Evolutionary conservation across 2,797 vertebrate species (phyloP), one percentile per base, ranked within the genome.

Genomic region (Phrynocephalus vlangalii): DNA sequence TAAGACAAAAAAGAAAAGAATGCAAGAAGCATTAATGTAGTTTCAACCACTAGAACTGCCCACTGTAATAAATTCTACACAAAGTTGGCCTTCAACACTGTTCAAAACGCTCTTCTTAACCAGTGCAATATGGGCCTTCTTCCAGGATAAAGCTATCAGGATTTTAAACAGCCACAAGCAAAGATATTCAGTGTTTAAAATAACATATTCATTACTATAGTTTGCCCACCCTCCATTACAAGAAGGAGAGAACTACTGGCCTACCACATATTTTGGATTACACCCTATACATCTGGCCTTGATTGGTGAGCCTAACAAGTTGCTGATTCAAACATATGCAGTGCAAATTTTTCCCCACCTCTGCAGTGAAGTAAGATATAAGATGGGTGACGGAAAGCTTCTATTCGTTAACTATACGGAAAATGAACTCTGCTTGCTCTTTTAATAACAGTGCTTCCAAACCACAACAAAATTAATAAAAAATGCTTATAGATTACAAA

Each of bases 1-100:
- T 1, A 50, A 91, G 84, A 85, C 78, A 77, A 87, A 44, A 50
- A 90, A 60, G 84, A 77, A 89, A 91, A 84, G 16, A 60, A 68
- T 38, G 24, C 11, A 85, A 24, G 38, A 68, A 52, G 28, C 11
- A 26, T 56, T 68, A 38, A 85, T 60, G 24, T 7, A 15, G 71
- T 67, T 33, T 5, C 33, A 60, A 70, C 15, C 24, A 44, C 44
- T 38, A 67, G 60, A 67, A 81, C 16, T 28, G 52, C 60, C 38
- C 72, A 30, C 56, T 67, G 6, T 52, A 76, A 75, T 85, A 77
- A 10, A 68, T 28, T 70, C 4, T 44, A 60, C 8, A 18, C 30
- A 33, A 2, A 9, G 8, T 18, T 71, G 38, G 20, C 16, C 75
- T 56, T 63, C 20, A 83, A 60, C 7, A 60, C 13, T 5, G 18